Conservation (phyloP, 1,140 invertebrate genomes). For the Carposina sasakii region DNA sequence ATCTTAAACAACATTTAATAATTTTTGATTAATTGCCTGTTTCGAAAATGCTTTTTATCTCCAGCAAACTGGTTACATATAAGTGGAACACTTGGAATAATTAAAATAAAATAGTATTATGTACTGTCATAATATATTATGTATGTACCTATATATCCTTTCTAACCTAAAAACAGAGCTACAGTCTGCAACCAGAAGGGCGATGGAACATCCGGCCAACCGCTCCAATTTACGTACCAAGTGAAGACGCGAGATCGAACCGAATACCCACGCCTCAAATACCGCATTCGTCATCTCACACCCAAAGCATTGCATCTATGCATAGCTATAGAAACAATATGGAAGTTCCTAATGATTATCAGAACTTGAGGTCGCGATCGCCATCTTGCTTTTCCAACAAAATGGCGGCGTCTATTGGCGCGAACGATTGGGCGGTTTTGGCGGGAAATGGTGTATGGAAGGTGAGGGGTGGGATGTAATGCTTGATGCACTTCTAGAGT, state of each 20-base stretch:
- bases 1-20: too few species aligned
- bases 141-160: conserved; percentile 31
- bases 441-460: conserved; percentile 65
- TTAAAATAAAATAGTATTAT: too few species aligned
- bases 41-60: too few species aligned
- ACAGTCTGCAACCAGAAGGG: conserved; percentile 63
- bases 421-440: conserved; percentile 65
- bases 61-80: too few species aligned
- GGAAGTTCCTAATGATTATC: conserved; percentile 64
- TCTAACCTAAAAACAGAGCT: conserved; percentile 51
- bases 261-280: conserved; percentile 50
- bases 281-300: conserved; percentile 61
- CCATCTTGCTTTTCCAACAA: conserved; percentile 72
- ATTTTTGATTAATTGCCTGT: too few species aligned
- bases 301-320: conserved; percentile 66
- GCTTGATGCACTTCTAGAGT: conserved; percentile 39
- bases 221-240: conserved; percentile 65
- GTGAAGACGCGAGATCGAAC: conserved; percentile 44
- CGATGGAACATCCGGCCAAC: conserved; percentile 58
- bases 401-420: conserved; percentile 63
- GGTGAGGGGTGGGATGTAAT: conserved; percentile 66
- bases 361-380: conserved; percentile 65
- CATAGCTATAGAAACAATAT: conserved; percentile 70
- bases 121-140: too few species aligned
- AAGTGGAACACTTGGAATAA: too few species aligned